phyloP scores from a whole-genome alignment of 2,888 invertebrate species.

The Limnephilus rhombicus region DNA sequence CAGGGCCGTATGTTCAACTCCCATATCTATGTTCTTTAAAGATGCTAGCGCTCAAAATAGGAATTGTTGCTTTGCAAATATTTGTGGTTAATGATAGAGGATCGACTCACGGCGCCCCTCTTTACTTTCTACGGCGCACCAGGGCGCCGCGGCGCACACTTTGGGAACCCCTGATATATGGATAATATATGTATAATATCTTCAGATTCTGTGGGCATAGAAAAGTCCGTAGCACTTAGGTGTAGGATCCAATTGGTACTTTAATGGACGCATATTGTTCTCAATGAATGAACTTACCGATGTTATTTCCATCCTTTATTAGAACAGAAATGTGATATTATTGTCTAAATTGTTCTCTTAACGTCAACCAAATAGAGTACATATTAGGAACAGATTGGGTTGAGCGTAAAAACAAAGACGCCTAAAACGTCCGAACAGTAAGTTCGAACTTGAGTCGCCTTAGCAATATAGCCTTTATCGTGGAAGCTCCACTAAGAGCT shows the following conservation, averaged over 20 bases:
- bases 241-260: not conserved
- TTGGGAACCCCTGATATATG: too few species aligned
- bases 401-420: slow-evolving; percentile 9
- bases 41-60: too few species aligned
- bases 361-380: not conserved
- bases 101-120: too few species aligned
- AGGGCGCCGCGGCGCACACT: too few species aligned
- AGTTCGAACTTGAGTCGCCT: slow-evolving; percentile 39
- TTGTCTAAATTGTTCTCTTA: not conserved
- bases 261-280: not conserved
- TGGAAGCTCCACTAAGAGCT: slow-evolving; percentile 57
- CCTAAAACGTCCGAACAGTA: slow-evolving; percentile 15
- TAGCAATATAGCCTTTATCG: slow-evolving; percentile 46
- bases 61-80: too few species aligned
- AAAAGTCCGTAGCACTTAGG: not conserved
- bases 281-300: not conserved
- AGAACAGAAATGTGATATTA: not conserved
- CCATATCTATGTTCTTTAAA: too few species aligned
- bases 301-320: not conserved
- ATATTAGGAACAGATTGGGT: slow-evolving; percentile 1
- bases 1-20: too few species aligned
- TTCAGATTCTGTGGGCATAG: too few species aligned
- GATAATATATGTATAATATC: too few species aligned
- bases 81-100: too few species aligned
- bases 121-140: too few species aligned